Percentiles rank a stretch among this genome's conserved stretches.
phyloP scores from a whole-genome alignment of 1,140 invertebrate genomes.

The Oncopeltus fasciatus region DNA sequence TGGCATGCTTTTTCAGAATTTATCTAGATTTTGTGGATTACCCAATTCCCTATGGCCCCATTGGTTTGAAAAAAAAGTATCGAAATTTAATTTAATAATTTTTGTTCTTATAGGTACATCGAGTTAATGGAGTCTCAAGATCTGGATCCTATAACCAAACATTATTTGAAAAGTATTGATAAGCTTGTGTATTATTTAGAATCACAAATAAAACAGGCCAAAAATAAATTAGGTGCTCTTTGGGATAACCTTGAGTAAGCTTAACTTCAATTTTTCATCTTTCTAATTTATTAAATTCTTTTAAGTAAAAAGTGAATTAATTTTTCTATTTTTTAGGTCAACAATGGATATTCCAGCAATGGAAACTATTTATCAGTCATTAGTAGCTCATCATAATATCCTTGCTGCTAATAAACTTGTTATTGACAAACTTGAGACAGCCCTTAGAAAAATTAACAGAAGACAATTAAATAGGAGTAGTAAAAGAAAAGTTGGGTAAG shows the following conservation, averaged over 20 bases:
- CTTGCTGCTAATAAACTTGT: neutral
- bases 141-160: slow-evolving; percentile 40
- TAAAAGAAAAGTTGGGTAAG: neutral
- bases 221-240: slow-evolving; percentile 40
- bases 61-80: too few species aligned
- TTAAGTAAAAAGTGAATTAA: too few species aligned
- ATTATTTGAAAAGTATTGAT: slow-evolving; percentile 39
- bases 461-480: neutral
- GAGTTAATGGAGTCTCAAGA: slow-evolving; percentile 35
- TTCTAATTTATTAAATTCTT: too few species aligned
- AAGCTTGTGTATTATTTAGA: slow-evolving; percentile 43
- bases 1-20: too few species aligned
- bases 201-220: slow-evolving; percentile 40
- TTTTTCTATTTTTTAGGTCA: slow-evolving; percentile 23
- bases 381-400: slow-evolving; percentile 32
- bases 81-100: neutral
- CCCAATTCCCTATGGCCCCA: too few species aligned
- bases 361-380: slow-evolving; percentile 49
- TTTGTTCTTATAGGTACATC: slow-evolving; percentile 29
- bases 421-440: neutral
- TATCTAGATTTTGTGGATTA: too few species aligned
- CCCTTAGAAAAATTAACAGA: neutral
- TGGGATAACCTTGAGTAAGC: slow-evolving; percentile 4
- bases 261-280: neutral
- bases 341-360: slow-evolving; percentile 40